These are phyloP conservation scores for Hybos culiciformis DNA, from an alignment of 2,888 invertebrate species.

Conservation along the genomic window DNA sequence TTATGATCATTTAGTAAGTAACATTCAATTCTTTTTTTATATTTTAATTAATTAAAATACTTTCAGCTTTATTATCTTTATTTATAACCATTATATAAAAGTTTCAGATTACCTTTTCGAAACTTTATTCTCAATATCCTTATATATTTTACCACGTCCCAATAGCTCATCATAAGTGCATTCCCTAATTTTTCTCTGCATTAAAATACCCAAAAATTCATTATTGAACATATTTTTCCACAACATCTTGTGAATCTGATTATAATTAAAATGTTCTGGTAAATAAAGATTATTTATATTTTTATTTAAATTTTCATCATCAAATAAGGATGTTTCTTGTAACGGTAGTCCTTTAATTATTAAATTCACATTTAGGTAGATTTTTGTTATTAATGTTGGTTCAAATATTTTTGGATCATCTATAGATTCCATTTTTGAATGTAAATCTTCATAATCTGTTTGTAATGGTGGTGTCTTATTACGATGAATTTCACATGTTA, in stretches of 20 bases:
- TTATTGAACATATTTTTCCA: constrained; percentile 6
- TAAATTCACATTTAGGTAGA: constrained; percentile 3
- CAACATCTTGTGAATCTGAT: constrained; percentile 5
- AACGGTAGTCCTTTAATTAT: not conserved
- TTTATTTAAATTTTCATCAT: not conserved
- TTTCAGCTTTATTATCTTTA: no score
- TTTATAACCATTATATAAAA: no score
- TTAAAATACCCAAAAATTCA: not conserved
- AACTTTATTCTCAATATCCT: not conserved
- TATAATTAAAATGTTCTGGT: constrained; percentile 1
- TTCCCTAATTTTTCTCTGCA: constrained; percentile 1
- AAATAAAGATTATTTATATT: not conserved
- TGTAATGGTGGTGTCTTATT: not conserved
- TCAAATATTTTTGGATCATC: not conserved
- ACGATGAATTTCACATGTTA: constrained; percentile 5
- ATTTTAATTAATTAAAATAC: no score
- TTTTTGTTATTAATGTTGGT: constrained; percentile 1
- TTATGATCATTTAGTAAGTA: no score
- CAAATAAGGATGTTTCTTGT: not conserved
- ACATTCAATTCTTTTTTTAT: no score
- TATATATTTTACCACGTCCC: not conserved
- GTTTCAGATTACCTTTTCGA: no score
- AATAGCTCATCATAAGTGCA: not conserved
- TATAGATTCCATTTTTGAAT: not conserved
- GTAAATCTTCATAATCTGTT: not conserved